Evolutionary conservation across 2,888 invertebrate species (phyloP).

Genomic region (Xestobium rufovillosum): DNA sequence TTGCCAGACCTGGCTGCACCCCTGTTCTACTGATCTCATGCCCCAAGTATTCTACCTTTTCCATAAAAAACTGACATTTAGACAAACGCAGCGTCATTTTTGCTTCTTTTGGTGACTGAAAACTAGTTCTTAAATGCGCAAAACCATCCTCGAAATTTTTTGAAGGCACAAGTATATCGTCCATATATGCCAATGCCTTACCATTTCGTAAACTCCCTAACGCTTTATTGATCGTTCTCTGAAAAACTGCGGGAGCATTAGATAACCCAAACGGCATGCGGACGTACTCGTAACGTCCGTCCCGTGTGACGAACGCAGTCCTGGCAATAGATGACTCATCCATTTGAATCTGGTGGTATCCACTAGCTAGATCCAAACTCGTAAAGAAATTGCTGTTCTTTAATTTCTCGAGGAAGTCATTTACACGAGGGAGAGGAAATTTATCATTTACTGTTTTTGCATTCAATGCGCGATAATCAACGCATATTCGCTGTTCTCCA

Average conservation of each 20-base stretch:
- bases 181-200: neutral
- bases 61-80: neutral
- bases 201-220: neutral
- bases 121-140: too few relatives aligned
- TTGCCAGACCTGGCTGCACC: too few relatives aligned
- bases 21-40: too few relatives aligned
- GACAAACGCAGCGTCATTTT: neutral
- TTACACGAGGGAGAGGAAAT: too few relatives aligned
- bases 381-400: neutral
- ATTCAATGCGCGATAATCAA: too few relatives aligned
- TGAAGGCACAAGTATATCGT: too few relatives aligned
- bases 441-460: too few relatives aligned
- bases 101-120: too few relatives aligned
- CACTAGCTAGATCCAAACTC: neutral
- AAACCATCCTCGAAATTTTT: conserved; percentile 1
- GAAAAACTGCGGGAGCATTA: neutral
- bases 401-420: neutral
- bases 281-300: neutral
- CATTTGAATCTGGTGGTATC: neutral
- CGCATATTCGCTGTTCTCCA: neutral
- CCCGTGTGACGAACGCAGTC: conserved; percentile 1
- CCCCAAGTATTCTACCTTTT: neutral
- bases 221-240: neutral
- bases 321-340: too few relatives aligned
- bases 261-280: neutral